A percentile compares a stretch with the other conserved stretches of the same genome.
Evolutionary conservation across 2,797 vertebrate species (phyloP).

Genomic region (Scarus forsteni): DNA sequence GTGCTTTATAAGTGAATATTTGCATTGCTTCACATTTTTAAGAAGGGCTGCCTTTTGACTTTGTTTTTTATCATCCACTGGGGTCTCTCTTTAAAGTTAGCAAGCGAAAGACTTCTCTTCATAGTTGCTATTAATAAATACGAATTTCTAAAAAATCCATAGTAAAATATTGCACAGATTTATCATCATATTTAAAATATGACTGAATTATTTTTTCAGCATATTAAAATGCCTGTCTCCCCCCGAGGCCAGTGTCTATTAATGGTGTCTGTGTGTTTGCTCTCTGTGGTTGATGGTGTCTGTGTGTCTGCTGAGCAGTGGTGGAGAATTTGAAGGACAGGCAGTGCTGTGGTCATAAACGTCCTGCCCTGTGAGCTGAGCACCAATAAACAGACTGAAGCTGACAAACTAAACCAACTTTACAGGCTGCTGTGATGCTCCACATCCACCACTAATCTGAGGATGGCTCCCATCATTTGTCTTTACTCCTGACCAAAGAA

Average conservation of each 20-base stretch:
- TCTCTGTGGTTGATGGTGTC: background rate
- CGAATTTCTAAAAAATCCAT: too few relatives aligned
- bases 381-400: slow-evolving; percentile 53
- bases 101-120: too few relatives aligned
- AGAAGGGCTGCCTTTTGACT: too few relatives aligned
- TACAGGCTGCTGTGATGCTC: slow-evolving; percentile 32
- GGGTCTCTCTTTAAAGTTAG: too few relatives aligned
- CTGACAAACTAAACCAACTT: slow-evolving; percentile 43
- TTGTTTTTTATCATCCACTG: too few relatives aligned
- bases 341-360: slow-evolving; percentile 34
- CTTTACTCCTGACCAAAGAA: slow-evolving; percentile 23
- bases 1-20: too few relatives aligned
- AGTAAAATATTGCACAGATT: too few relatives aligned
- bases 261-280: background rate
- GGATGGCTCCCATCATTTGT: slow-evolving; percentile 38
- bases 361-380: slow-evolving; percentile 36
- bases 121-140: too few relatives aligned
- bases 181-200: too few relatives aligned
- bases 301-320: slow-evolving; percentile 5
- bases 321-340: slow-evolving; percentile 51
- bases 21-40: too few relatives aligned
- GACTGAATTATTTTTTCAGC: too few relatives aligned
- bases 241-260: background rate
- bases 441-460: slow-evolving; percentile 33
- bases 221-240: background rate